phyloP scores from a whole-genome alignment of 2,797 vertebrate species.

The Lepilemur ruficaudatus region DNA sequence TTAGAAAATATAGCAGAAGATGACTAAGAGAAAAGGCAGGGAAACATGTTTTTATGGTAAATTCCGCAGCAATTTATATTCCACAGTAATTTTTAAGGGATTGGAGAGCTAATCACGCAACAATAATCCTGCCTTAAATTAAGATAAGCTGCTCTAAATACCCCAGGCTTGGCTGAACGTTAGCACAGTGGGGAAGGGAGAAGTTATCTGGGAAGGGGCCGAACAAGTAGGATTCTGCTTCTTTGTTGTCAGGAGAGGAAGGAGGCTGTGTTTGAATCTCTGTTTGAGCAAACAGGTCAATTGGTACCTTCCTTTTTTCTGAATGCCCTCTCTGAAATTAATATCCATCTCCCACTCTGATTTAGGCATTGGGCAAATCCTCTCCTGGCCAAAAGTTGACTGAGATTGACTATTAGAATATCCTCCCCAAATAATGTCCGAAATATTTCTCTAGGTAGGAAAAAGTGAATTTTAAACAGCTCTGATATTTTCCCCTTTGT shows the following conservation, averaged over 20 bases:
- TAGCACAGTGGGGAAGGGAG: rapidly evolving
- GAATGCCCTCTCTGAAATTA: conserved; percentile 3
- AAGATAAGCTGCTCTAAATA: background rate
- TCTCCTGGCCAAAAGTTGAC: background rate
- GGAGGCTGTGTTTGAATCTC: background rate
- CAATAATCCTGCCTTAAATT: background rate
- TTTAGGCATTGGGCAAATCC: background rate
- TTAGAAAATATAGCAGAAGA: background rate
- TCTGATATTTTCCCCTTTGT: conserved; percentile 53
- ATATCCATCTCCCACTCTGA: background rate
- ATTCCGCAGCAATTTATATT: background rate
- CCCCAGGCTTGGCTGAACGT: background rate
- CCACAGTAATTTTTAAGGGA: background rate
- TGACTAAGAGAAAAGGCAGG: background rate
- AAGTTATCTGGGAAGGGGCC: background rate
- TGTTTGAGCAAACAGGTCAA: background rate
- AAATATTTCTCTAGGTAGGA: conserved; percentile 34
- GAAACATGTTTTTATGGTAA: background rate
- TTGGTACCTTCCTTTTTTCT: background rate
- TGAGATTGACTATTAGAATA: background rate
- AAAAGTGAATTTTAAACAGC: conserved; percentile 57
- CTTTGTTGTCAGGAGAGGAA: background rate
- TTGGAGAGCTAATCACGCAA: background rate
- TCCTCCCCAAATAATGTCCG: background rate
- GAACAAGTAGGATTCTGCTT: background rate